A percentile compares a stretch with the other conserved stretches of the same genome.
phyloP scores from a whole-genome alignment of 2,797 vertebrate genomes.

The Peromyscus nudipes region DNA sequence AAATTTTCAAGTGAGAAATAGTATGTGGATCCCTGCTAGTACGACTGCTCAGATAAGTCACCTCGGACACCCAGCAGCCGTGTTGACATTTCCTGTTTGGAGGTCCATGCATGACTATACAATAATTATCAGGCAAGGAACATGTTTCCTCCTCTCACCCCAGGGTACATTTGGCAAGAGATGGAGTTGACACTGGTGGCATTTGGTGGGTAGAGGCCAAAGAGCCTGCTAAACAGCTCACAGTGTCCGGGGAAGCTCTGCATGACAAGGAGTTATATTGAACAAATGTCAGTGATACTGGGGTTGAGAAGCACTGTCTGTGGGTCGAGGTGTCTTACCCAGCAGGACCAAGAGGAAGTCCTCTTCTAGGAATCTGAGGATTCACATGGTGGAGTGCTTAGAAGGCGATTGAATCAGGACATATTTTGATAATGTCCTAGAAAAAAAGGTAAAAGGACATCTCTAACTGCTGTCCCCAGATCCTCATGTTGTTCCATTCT shows the following conservation, averaged over 20 bases:
- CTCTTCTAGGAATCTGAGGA: background rate
- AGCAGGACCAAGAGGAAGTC: background rate
- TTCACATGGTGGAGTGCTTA: background rate
- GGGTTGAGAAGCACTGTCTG: background rate
- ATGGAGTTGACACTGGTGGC: background rate
- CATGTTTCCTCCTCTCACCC: background rate
- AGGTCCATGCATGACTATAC: background rate
- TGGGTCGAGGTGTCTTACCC: background rate
- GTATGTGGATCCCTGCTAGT: background rate
- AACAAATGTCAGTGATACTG: background rate
- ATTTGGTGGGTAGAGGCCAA: background rate
- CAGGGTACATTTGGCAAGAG: background rate
- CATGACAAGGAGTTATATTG: background rate
- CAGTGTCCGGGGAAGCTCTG: background rate
- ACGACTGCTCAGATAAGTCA: background rate
- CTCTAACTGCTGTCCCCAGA: background rate
- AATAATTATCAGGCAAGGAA: background rate
- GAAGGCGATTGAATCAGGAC: background rate
- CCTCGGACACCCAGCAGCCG: too few species aligned
- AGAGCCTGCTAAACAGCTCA: background rate
- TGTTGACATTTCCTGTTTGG: background rate
- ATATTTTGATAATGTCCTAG: background rate
- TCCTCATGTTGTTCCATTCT: background rate
- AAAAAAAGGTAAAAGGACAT: background rate
- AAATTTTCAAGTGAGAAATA: constrained; percentile 9